Evolutionary conservation across 92 coral and sea anemone species (phyloP).

Genomic region (Bergia sp.): DNA sequence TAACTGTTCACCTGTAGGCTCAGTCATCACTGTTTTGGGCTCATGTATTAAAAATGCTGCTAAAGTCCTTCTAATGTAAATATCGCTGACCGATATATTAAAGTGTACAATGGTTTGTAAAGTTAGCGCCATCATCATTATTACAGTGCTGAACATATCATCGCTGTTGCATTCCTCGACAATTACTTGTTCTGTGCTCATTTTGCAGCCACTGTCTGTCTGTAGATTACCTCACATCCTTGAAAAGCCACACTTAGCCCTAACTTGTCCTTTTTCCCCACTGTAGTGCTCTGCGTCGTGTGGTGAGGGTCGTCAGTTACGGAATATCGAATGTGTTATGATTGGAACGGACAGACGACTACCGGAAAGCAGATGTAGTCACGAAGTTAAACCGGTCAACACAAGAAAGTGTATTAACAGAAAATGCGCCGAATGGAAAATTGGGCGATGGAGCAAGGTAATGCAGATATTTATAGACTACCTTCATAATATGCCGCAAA

Average conservation of each 20-base stretch:
- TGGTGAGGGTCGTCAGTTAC: conserved; percentile 36
- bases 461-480: too few species aligned
- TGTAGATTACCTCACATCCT: too few species aligned
- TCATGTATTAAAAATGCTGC: too few species aligned
- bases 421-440: conserved; percentile 30
- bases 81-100: too few species aligned
- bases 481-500: too few species aligned
- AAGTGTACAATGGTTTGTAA: too few species aligned
- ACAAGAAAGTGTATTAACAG: conserved; percentile 17
- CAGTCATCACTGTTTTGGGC: too few species aligned
- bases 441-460: conserved; percentile 38
- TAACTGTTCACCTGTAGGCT: too few species aligned
- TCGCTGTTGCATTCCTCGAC: neutral
- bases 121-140: too few species aligned
- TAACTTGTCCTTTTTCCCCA: neutral
- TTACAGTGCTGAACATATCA: too few species aligned
- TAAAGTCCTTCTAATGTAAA: too few species aligned
- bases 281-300: conserved; percentile 36
- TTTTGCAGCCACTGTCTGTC: neutral
- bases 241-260: neutral
- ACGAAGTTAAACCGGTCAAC: neutral
- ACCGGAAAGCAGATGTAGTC: conserved; percentile 29
- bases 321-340: conserved; percentile 38
- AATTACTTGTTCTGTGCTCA: neutral
- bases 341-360: conserved; percentile 31